Base-by-base conservation (phyloP, 2,113 vertebrate genomes). In the Chroicocephalus ridibundus region DNA sequence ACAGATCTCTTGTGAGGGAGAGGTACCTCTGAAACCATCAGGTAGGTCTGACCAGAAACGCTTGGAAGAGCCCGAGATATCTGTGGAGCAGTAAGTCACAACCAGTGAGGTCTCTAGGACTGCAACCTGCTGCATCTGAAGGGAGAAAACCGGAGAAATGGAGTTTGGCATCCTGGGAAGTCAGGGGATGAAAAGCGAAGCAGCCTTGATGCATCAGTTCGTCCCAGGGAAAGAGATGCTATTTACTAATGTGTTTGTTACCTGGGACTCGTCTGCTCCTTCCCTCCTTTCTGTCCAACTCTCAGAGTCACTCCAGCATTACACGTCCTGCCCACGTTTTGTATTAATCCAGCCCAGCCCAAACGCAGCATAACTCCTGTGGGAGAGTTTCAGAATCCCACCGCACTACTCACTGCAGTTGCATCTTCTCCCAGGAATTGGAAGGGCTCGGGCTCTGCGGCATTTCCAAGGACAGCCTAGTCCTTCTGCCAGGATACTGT, bases 21-120 rank as follows among this genome's bases (percentile, higher is more conserved):
- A 49, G 25, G 8, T 6, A 40, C 13, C 25, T 54, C 72, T 64
- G 64, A 51, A 86, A 74, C 5, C 1, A 34, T 19, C 64, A 24
- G 8, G 3, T 32, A 40, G 15, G 9, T 49, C 61, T 76, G 18
- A 46, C 19, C 54, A 46, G 77, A 77, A 61, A 54, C 0, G 2
- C 60, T 57, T 51, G 32, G 51, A 69, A 79, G 24, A 78, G 44
- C 15, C 65, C 1, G 1, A 29, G 22, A 27, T 82, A 71, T 84
- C 74, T 1, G 2, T 11, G 29, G 55, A 42, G 32, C 1, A 3
- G 18, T 25, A 65, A 27, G 32, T 42, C 0, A 0, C 6, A 12
- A 42, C n/a, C 44, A 4, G 1, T 44, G 46, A 90, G 51, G 16
- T 10, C 75, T 82, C 12, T 27, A 34, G 69, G 49, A 58, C 13